phyloP scores from a whole-genome alignment of 1,140 invertebrate species.

The Propsilocerus akamusi region DNA sequence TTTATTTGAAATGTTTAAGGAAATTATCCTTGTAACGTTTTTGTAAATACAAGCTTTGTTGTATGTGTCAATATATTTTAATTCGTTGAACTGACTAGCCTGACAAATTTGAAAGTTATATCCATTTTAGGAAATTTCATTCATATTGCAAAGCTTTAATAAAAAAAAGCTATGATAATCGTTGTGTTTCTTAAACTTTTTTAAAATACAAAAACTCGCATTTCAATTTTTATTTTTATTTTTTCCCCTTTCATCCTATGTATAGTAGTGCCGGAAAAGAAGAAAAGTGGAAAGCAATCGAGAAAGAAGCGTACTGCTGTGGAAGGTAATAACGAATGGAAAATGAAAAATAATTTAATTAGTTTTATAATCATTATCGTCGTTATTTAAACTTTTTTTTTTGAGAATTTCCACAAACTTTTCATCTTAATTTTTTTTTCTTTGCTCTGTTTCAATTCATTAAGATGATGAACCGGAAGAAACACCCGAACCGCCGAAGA shows the following conservation, averaged over 20 bases:
- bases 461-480: background rate
- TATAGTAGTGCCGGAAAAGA: slow-evolving; percentile 5
- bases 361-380: slow-evolving; percentile 5
- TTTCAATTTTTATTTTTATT: background rate
- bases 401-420: background rate
- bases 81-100: too few relatives aligned
- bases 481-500: background rate
- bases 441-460: background rate
- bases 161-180: too few relatives aligned
- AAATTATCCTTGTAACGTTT: too few relatives aligned
- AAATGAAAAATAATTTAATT: slow-evolving; percentile 1
- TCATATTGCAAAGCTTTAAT: too few relatives aligned
- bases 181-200: background rate
- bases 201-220: background rate
- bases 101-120: too few relatives aligned
- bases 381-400: background rate
- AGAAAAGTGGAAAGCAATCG: slow-evolving; percentile 5
- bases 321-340: background rate
- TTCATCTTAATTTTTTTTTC: background rate
- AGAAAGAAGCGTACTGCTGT: background rate
- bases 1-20: too few relatives aligned
- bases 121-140: too few relatives aligned
- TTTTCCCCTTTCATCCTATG: background rate
- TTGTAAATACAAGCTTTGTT: too few relatives aligned
- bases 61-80: too few relatives aligned